phyloP scores from a whole-genome alignment of 2,888 invertebrate species.

The Antitype chi region DNA sequence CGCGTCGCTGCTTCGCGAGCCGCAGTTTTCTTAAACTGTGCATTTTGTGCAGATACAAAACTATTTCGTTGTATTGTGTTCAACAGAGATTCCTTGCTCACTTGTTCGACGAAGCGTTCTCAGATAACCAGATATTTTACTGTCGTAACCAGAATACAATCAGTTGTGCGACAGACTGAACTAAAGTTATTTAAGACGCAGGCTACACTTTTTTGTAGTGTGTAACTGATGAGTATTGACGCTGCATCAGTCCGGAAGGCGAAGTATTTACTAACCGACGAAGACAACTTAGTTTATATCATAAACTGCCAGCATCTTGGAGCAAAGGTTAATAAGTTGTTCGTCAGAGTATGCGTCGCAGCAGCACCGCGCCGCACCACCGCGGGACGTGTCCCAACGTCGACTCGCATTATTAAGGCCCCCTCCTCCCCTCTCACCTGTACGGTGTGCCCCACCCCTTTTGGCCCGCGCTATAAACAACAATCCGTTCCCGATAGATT shows the following conservation, averaged over 20 bases:
- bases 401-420: background rate
- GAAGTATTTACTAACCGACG: background rate
- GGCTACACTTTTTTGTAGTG: too few species aligned
- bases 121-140: conserved; percentile 57
- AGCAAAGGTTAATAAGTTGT: conserved; percentile 15
- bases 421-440: background rate
- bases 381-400: conserved; percentile 17
- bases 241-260: background rate
- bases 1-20: background rate
- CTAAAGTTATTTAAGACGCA: conserved; percentile 54
- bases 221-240: background rate
- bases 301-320: background rate
- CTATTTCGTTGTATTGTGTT: conserved; percentile 43
- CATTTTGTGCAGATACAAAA: conserved; percentile 41
- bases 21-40: conserved; percentile 30
- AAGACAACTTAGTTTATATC: conserved; percentile 5
- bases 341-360: conserved; percentile 2
- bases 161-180: conserved; percentile 46
- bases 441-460: background rate
- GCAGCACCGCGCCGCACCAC: background rate
- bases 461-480: conserved; percentile 44
- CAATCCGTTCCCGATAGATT: conserved; percentile 56
- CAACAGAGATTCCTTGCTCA: conserved; percentile 25
- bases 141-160: conserved; percentile 52
- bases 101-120: conserved; percentile 38